phyloP scores from a whole-genome alignment of 2,888 invertebrate genomes.

The Horisme vitalbata region DNA sequence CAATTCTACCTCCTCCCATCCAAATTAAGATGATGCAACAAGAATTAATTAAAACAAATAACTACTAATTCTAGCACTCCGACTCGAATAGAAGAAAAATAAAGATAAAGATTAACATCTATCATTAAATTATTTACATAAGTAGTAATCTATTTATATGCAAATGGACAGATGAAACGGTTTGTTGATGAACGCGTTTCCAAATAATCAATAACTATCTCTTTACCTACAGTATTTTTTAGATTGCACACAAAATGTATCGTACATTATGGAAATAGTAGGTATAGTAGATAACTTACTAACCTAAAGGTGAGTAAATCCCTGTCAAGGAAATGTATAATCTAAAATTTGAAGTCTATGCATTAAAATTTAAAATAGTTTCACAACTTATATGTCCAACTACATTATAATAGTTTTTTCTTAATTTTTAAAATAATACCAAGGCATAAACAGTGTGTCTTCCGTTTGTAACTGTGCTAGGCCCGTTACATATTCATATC shows the following conservation, averaged over 20 bases:
- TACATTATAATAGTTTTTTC: too few species aligned
- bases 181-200: slow-evolving; percentile 20
- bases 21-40: slow-evolving; percentile 22
- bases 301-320: too few species aligned
- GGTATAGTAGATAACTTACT: too few species aligned
- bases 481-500: slow-evolving; percentile 45
- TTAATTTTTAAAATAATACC: too few species aligned
- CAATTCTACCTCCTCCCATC: slow-evolving; percentile 15
- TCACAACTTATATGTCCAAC: too few species aligned
- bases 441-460: too few species aligned
- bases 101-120: slow-evolving; percentile 1
- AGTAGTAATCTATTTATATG: slow-evolving; percentile 18
- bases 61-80: slow-evolving; percentile 10
- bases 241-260: slow-evolving; percentile 56
- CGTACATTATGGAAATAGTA: too few species aligned
- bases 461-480: too few species aligned
- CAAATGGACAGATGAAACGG: slow-evolving; percentile 42
- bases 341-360: too few species aligned
- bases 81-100: slow-evolving; percentile 5
- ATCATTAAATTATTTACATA: slow-evolving; percentile 14
- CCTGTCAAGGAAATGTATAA: too few species aligned
- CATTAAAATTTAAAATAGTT: too few species aligned
- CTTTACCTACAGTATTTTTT: slow-evolving; percentile 68
- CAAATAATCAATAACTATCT: slow-evolving; percentile 50
- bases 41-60: slow-evolving; percentile 4